A percentile compares a stretch with the other conserved stretches of the same genome.
These are phyloP conservation scores for Stegastes partitus DNA, from an alignment of 2,113 vertebrate genomes.

Conservation along the genomic window DNA sequence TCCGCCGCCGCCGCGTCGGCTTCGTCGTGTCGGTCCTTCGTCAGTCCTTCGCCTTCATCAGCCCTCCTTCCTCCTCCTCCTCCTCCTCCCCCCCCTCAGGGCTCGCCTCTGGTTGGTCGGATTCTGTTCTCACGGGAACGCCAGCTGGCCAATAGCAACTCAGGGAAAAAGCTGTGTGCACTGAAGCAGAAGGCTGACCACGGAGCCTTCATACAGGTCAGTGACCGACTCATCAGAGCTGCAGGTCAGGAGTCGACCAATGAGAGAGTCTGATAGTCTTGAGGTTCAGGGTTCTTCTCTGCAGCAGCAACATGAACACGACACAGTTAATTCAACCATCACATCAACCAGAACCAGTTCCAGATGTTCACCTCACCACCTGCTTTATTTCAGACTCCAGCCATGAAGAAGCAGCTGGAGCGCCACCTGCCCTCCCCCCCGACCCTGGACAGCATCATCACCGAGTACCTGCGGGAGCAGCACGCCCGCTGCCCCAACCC, in stretches of 20 bases:
- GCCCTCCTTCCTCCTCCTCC: slow-evolving; percentile 58
- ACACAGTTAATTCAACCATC: too few relatives aligned
- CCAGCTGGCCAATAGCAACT: slow-evolving; percentile 83
- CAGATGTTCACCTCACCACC: too few relatives aligned
- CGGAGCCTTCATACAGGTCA: slow-evolving; percentile 90
- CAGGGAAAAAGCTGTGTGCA: slow-evolving; percentile 89
- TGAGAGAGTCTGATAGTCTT: too few relatives aligned
- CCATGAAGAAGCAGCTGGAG: slow-evolving; percentile 96
- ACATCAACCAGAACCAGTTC: too few relatives aligned
- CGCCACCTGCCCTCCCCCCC: slow-evolving; percentile 94
- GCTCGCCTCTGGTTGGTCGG: slow-evolving; percentile 88
- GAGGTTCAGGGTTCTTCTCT: too few relatives aligned
- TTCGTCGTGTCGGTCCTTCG: slow-evolving; percentile 70
- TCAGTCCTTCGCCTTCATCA: slow-evolving; percentile 78
- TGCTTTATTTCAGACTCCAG: slow-evolving; percentile 88
- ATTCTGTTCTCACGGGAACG: slow-evolving; percentile 95
- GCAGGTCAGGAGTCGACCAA: too few relatives aligned
- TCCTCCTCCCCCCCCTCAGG: slow-evolving; percentile 79
- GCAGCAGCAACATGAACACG: too few relatives aligned
- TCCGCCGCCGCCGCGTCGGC: slow-evolving; percentile 68
- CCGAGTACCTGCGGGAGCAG: slow-evolving; percentile 97
- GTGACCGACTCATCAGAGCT: too few relatives aligned
- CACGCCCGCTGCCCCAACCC: slow-evolving; percentile 98
- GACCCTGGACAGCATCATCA: slow-evolving; percentile 97
- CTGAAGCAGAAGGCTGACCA: slow-evolving; percentile 97